These are phyloP conservation scores for Enteromius unitaeniatus DNA, from an alignment of 2,797 vertebrate species.

Conservation along the genomic window DNA sequence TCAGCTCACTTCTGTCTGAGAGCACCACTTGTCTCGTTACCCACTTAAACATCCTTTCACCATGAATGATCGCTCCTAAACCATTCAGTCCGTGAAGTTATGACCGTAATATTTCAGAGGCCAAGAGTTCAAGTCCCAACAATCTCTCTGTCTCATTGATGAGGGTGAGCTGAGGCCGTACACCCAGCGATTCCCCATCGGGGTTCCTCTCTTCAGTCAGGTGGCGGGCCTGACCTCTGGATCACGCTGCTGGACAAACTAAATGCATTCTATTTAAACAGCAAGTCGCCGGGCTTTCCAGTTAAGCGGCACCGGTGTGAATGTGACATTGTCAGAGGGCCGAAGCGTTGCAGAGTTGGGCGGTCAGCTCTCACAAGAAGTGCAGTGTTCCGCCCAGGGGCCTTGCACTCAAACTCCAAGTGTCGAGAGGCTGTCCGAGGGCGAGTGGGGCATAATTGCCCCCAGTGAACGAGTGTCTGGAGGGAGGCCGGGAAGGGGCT, in stretches of 20 bases:
- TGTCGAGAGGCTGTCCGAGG: conserved; percentile 73
- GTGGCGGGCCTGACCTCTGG: conserved; percentile 74
- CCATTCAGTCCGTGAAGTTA: conserved; percentile 35
- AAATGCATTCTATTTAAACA: conserved; percentile 81
- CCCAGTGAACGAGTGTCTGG: conserved; percentile 80
- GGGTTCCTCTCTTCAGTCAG: conserved; percentile 68
- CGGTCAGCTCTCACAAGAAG: conserved; percentile 69
- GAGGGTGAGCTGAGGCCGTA: conserved; percentile 53
- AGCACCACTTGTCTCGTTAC: conserved; percentile 1
- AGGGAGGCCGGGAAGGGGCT: conserved; percentile 75
- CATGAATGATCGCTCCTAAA: conserved; percentile 33
- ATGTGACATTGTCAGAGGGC: conserved; percentile 79
- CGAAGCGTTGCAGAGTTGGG: conserved; percentile 69
- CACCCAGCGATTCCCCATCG: conserved; percentile 65
- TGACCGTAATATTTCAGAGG: conserved; percentile 50
- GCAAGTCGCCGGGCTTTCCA: conserved; percentile 60
- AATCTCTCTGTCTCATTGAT: conserved; percentile 53
- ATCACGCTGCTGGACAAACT: conserved; percentile 80
- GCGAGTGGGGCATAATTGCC: conserved; percentile 80
- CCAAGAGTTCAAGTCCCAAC: conserved; percentile 48
- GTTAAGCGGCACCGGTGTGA: conserved; percentile 72
- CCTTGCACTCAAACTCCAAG: conserved; percentile 74
- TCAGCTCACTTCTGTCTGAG: background rate
- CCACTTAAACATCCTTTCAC: conserved; percentile 25
- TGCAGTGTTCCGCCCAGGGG: conserved; percentile 64